Percentiles rank a stretch among this genome's conserved stretches.
Evolutionary conservation across 2,113 vertebrate species (phyloP).

Genomic region (Callopanchax toddi): DNA sequence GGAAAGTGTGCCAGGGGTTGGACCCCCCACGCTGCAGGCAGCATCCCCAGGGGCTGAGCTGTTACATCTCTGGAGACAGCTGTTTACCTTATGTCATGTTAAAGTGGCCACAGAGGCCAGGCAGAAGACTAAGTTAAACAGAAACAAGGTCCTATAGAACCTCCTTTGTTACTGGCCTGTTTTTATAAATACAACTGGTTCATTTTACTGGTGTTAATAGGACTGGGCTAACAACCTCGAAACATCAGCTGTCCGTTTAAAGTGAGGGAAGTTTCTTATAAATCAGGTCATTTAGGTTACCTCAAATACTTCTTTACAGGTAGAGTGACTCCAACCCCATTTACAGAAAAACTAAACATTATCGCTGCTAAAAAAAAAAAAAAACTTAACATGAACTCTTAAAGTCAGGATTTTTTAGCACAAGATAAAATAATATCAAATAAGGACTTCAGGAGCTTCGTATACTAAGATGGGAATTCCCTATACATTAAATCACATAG

Average conservation of each 20-base stretch:
- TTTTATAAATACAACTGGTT: not conserved
- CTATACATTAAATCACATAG: too few species aligned
- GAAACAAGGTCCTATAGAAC: not conserved
- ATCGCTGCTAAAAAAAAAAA: too few species aligned
- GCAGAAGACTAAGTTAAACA: constrained; percentile 18
- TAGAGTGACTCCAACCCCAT: too few species aligned
- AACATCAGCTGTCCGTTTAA: too few species aligned
- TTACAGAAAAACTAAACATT: too few species aligned
- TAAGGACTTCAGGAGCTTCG: too few species aligned
- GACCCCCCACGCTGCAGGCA: constrained; percentile 66
- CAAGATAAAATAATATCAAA: too few species aligned
- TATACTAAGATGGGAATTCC: too few species aligned
- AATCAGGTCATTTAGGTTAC: too few species aligned
- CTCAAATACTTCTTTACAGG: not conserved
- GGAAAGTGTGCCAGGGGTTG: constrained; percentile 71
- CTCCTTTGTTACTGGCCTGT: not conserved
- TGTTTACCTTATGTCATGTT: constrained; percentile 54
- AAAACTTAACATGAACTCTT: too few species aligned
- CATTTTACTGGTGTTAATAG: not conserved
- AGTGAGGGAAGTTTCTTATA: too few species aligned
- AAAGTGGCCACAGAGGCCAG: constrained; percentile 16
- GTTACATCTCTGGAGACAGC: constrained; percentile 39
- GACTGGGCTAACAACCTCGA: not conserved
- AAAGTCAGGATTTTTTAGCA: too few species aligned
- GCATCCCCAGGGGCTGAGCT: constrained; percentile 27